Conservation (phyloP, 2,113 vertebrate genomes). For the Chamaea fasciata region DNA sequence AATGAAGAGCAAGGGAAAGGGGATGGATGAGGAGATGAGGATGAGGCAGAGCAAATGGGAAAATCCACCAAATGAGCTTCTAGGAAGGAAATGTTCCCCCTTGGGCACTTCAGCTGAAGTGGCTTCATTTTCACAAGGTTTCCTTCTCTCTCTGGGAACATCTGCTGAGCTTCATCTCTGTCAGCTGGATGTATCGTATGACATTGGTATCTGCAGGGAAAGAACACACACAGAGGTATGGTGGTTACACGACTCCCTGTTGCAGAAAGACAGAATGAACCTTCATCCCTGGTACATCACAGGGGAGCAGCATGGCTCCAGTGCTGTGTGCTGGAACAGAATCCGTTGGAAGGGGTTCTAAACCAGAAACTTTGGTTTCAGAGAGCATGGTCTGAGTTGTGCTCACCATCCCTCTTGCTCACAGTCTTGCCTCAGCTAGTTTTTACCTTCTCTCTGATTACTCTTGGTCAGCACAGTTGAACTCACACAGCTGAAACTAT, state of each 20-base stretch:
- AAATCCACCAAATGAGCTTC: conserved; percentile 58
- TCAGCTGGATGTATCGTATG: conserved; percentile 97
- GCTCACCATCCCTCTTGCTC: not conserved
- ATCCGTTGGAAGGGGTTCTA: not conserved
- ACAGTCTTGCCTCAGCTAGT: not conserved
- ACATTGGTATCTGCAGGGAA: conserved; percentile 90
- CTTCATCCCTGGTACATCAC: not conserved
- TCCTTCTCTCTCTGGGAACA: conserved; percentile 92
- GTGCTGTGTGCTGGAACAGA: not conserved
- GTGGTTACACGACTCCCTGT: not conserved
- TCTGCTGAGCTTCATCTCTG: conserved; percentile 97
- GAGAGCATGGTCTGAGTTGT: not conserved
- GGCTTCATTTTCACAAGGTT: conserved; percentile 74
- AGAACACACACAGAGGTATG: not conserved
- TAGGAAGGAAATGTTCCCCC: conserved; percentile 19
- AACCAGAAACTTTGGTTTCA: not conserved
- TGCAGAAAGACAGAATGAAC: not conserved
- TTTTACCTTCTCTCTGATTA: not conserved
- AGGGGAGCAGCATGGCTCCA: not conserved
- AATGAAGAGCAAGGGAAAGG: conserved; percentile 27
- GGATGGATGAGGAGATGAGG: not conserved
- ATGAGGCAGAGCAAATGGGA: conserved; percentile 48
- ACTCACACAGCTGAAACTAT: not conserved
- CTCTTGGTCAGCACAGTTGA: not conserved
- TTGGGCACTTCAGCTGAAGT: conserved; percentile 37